Base-by-base conservation (phyloP, 2,888 invertebrate species). In the Scelioninae gen. 2 region DNA sequence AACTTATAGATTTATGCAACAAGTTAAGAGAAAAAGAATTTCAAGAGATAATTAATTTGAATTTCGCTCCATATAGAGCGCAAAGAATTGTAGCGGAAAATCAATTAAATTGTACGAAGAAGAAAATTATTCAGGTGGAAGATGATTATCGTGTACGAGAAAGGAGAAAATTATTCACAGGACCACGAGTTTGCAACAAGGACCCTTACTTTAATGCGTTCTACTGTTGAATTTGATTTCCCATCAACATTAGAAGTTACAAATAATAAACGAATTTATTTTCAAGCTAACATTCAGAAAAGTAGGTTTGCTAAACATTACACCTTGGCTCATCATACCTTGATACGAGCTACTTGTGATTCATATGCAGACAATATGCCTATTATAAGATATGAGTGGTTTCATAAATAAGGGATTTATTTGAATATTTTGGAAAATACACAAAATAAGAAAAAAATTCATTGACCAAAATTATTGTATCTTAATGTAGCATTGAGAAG, bases 61-160 rank as follows among this genome's bases (percentile, higher is more conserved):
- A 81, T 48, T 86, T 84, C 43, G 79, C 85, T 0, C 81, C 84
- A 0, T 83, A 83, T 25, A 75, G 76, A n/a, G 81, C 83, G 0
- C 85, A 86, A 50, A 79, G 82, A 0, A 75, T 77, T 0, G 79
- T 85, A n/a, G 82, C 84, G 0, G 82, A 84, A 53, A 76, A 79
- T 0, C 78, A 82, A 5, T 61, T 86, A 41, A 71, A 52, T 25
- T 82, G 81, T 52, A 76, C 83, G 2, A 82, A 81, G 35, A 79
- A 71, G 13, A 85, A 85, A 69, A 84, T 86, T 15, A 46, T 57
- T 0, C 83, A 84, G 45, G 78, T 85, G 2, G 60, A 71, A 43
- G 52, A 52, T 0, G 85, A 85, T 50, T 81, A 81, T 63, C 5
- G 18, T 1, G 22, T 25, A 4, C 22, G 72, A 16, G 28, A 58